Conservation (phyloP, 2,888 invertebrate genomes). For the Isotomurus palustris region DNA sequence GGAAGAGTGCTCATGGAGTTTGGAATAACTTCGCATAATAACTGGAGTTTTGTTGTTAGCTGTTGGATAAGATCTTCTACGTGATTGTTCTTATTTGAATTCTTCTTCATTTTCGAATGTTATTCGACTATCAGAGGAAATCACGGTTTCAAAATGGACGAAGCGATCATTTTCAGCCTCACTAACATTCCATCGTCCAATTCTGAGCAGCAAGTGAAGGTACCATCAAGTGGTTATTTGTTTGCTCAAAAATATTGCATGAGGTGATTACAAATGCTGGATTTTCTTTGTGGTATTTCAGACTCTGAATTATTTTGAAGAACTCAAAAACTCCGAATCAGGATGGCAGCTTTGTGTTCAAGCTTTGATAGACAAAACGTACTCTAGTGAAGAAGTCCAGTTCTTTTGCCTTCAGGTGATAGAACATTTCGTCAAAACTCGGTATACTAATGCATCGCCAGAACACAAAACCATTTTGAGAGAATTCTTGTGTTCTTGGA, state of each 20-base stretch:
- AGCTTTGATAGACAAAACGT: slow-evolving; percentile 47
- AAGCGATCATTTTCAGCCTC: background rate
- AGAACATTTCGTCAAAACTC: slow-evolving; percentile 52
- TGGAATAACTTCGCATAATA: too few relatives aligned
- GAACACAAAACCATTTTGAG: slow-evolving; percentile 49
- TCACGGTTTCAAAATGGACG: too few relatives aligned
- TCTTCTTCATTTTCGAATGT: too few relatives aligned
- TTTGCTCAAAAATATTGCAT: background rate
- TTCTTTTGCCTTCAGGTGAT: slow-evolving; percentile 56
- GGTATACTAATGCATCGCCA: slow-evolving; percentile 47
- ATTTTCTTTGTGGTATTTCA: slow-evolving; percentile 15
- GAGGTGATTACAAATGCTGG: background rate
- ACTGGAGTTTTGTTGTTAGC: too few relatives aligned
- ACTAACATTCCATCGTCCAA: background rate
- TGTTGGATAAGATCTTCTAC: too few relatives aligned
- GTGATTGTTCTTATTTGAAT: too few relatives aligned
- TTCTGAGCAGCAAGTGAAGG: slow-evolving; percentile 4
- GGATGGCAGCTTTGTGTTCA: slow-evolving; percentile 54
- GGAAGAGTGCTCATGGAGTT: too few relatives aligned
- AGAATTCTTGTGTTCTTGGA: slow-evolving; percentile 50
- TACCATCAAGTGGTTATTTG: too few relatives aligned
- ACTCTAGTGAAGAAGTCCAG: slow-evolving; percentile 49
- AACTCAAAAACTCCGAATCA: slow-evolving; percentile 51
- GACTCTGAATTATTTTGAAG: slow-evolving; percentile 53
- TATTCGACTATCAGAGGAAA: too few relatives aligned